Conservation (phyloP, 2,797 vertebrate species). For the Spea hammondii region DNA sequence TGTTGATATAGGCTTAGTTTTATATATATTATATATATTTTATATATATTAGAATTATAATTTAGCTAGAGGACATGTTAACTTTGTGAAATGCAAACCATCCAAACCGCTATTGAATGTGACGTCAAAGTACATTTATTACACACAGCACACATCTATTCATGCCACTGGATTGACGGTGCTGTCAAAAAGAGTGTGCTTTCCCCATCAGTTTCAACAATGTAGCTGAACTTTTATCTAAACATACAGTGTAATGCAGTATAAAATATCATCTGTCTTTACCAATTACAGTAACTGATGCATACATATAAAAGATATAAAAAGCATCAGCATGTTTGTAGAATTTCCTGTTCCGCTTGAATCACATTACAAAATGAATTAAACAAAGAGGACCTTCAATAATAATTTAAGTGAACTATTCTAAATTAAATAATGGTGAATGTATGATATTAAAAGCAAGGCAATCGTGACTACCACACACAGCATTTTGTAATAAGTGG, state of each 20-base stretch:
- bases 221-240: slow-evolving; percentile 30
- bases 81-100: too few relatives aligned
- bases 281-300: slow-evolving; percentile 20
- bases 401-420: too few relatives aligned
- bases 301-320: slow-evolving; percentile 3
- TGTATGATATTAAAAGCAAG: too few relatives aligned
- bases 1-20: too few relatives aligned
- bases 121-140: slow-evolving; percentile 16
- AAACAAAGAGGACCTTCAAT: not conserved
- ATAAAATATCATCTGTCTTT: slow-evolving; percentile 34
- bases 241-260: slow-evolving; percentile 13
- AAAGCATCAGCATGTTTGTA: not conserved
- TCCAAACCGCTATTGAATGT: not conserved
- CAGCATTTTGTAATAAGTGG: too few relatives aligned
- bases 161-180: slow-evolving; percentile 36
- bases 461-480: too few relatives aligned
- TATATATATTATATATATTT: too few relatives aligned
- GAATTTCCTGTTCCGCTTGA: too few relatives aligned
- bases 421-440: too few relatives aligned
- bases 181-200: slow-evolving; percentile 34
- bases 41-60: too few relatives aligned
- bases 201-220: slow-evolving; percentile 42
- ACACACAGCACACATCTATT: slow-evolving; percentile 22
- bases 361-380: too few relatives aligned
- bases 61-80: too few relatives aligned